A percentile compares a stretch with the other conserved stretches of the same genome.
Conservation (phyloP, 2,888 invertebrate genomes). For the Tenthredo notha region DNA sequence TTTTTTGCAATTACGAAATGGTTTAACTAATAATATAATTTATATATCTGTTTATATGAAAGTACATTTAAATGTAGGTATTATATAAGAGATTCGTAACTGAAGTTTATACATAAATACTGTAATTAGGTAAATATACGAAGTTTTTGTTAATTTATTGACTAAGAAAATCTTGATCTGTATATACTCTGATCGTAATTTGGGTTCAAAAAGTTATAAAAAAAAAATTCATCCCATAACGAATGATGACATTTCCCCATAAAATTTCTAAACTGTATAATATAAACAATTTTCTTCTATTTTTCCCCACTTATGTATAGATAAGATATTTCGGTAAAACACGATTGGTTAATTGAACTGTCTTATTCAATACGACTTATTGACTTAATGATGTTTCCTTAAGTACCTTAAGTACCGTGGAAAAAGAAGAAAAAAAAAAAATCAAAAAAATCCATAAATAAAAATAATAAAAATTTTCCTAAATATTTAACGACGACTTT, state of each 20-base stretch:
- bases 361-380: neutral
- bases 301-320: neutral
- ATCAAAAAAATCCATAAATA: neutral
- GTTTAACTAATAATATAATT: neutral
- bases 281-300: neutral
- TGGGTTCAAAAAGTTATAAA: neutral
- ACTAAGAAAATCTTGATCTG: neutral
- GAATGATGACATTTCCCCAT: neutral
- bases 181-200: neutral
- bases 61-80: neutral
- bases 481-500: neutral
- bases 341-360: neutral
- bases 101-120: neutral
- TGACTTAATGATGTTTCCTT: neutral
- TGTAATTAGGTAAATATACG: neutral
- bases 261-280: neutral
- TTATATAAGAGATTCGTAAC: neutral
- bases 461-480: neutral
- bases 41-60: neutral
- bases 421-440: no score
- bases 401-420: neutral
- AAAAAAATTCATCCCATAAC: neutral
- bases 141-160: neutral
- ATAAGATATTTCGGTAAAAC: neutral
- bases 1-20: neutral